Conservation (phyloP, 2,888 invertebrate genomes). For the Callosobruchus maculatus region DNA sequence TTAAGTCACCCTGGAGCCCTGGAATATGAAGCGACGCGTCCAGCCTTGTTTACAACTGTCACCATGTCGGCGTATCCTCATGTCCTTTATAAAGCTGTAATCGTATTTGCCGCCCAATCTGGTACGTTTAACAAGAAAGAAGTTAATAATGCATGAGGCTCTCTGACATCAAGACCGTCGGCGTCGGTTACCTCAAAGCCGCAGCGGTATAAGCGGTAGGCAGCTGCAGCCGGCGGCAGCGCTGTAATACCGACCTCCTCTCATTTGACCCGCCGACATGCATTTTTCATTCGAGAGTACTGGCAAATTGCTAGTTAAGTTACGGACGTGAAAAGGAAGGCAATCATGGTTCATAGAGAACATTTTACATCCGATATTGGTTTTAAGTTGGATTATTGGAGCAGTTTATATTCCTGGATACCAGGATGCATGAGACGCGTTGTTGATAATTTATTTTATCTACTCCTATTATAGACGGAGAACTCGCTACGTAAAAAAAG, state of each 20-base stretch:
- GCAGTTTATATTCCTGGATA: too few relatives aligned
- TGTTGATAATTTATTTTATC: too few relatives aligned
- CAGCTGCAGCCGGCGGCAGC: too few relatives aligned
- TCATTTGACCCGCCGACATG: neutral
- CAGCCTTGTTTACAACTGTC: too few relatives aligned
- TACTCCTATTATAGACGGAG: too few relatives aligned
- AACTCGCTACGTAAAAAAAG: too few relatives aligned
- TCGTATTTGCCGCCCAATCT: neutral
- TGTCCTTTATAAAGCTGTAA: neutral
- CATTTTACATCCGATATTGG: neutral
- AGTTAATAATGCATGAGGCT: neutral
- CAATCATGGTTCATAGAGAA: neutral
- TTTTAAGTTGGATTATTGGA: too few relatives aligned
- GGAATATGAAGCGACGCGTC: too few relatives aligned
- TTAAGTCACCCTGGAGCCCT: too few relatives aligned
- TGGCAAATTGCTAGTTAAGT: neutral
- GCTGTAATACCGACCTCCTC: neutral
- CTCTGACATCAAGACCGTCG: neutral
- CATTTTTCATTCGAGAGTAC: neutral
- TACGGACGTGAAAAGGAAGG: neutral
- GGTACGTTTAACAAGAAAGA: neutral
- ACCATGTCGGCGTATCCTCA: neutral
- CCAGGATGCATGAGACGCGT: too few relatives aligned
- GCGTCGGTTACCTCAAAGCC: too few relatives aligned
- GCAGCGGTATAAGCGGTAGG: neutral